Conservation (phyloP, 2,888 invertebrate species). For the Galeruca laticollis region DNA sequence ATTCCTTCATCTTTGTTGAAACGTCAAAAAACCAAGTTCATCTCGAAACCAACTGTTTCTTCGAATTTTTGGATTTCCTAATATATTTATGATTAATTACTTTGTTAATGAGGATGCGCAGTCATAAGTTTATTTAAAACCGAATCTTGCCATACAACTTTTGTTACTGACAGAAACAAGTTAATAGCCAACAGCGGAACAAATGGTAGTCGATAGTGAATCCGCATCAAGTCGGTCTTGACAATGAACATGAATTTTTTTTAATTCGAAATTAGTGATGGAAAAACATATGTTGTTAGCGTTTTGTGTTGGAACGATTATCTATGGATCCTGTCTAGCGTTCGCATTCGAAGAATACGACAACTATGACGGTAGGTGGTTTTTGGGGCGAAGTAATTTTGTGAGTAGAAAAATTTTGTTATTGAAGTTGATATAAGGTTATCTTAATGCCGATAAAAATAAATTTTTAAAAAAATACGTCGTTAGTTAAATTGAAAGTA, state of each 20-base stretch:
- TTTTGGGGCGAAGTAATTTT: not conserved
- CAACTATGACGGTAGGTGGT: not conserved
- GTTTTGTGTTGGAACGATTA: conserved; percentile 5
- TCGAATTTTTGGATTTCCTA: conserved; percentile 29
- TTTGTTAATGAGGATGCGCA: conserved; percentile 38
- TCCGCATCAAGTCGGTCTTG: conserved; percentile 22
- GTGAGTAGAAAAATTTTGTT: not conserved
- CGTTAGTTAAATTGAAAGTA: not conserved
- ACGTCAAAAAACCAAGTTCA: not conserved
- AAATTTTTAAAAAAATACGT: not conserved
- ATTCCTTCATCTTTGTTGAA: no score
- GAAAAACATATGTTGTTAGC: conserved; percentile 20
- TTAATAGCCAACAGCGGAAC: conserved; percentile 14
- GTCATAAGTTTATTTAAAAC: conserved; percentile 26
- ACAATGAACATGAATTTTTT: conserved; percentile 34
- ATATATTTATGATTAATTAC: conserved; percentile 17
- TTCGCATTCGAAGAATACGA: conserved; percentile 20
- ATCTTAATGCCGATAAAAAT: not conserved
- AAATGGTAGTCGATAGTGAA: conserved; percentile 6
- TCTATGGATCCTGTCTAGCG: not conserved
- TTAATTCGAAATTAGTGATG: conserved; percentile 16
- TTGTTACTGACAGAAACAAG: conserved; percentile 24
- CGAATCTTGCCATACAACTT: conserved; percentile 36
- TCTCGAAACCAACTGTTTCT: not conserved
- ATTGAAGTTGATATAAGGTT: not conserved